Conservation (phyloP, 2,113 vertebrate species). For the Cololabis saira region DNA sequence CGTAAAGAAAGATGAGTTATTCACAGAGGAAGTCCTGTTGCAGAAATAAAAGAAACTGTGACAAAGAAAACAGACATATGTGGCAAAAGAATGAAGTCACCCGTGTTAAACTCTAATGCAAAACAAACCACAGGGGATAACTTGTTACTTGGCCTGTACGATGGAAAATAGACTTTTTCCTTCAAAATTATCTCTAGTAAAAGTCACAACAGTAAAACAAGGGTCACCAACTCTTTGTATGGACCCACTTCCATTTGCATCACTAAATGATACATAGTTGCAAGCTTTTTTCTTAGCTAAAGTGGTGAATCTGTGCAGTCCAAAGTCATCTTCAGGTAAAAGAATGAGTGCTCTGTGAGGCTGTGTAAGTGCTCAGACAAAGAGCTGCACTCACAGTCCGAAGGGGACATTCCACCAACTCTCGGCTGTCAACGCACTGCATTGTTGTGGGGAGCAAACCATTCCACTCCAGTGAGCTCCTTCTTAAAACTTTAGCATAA, state of each 20-base stretch:
- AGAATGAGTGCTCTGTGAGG: conserved; percentile 37
- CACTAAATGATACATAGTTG: not conserved
- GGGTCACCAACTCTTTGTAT: not conserved
- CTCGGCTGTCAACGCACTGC: conserved; percentile 73
- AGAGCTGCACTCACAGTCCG: conserved; percentile 43
- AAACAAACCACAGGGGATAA: conserved; percentile 44
- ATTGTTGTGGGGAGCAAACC: conserved; percentile 66
- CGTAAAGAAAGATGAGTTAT: conserved; percentile 55
- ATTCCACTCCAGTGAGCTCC: conserved; percentile 72
- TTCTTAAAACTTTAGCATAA: conserved; percentile 65
- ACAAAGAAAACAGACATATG: conserved; percentile 27
- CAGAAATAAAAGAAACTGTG: conserved; percentile 16
- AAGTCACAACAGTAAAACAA: not conserved
- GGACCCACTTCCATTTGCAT: not conserved
- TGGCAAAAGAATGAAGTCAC: not conserved
- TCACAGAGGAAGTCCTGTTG: conserved; percentile 5
- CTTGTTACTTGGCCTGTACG: conserved; percentile 1
- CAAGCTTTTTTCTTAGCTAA: not conserved
- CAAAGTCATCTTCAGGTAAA: conserved; percentile 51
- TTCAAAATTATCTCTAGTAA: not conserved
- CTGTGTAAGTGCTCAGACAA: conserved; percentile 35
- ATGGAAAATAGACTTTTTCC: conserved; percentile 11
- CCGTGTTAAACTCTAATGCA: conserved; percentile 3
- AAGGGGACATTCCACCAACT: conserved; percentile 71
- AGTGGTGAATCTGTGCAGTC: conserved; percentile 3